Percentiles rank a stretch among this genome's conserved stretches.
phyloP scores from a whole-genome alignment of 2,113 vertebrate genomes.

The Cheirogaleus medius region DNA sequence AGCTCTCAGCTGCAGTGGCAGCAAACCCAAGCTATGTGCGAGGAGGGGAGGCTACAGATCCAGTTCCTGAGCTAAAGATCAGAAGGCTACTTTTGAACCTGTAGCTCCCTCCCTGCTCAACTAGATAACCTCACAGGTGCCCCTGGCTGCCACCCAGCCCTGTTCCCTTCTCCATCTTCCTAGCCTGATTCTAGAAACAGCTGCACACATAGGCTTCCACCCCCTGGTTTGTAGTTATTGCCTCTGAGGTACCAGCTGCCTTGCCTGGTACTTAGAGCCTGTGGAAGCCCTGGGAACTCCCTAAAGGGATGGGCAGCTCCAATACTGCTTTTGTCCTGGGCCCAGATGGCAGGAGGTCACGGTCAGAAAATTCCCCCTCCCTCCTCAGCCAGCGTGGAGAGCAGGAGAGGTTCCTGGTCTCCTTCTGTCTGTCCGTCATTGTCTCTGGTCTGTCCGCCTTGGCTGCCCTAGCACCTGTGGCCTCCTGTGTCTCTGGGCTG shows the following conservation, averaged over 20 bases:
- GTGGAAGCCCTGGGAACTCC: not conserved
- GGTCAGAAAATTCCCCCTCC: not conserved
- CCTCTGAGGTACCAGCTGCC: not conserved
- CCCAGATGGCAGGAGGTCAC: not conserved
- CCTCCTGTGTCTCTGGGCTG: conserved; percentile 63
- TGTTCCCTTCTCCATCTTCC: not conserved
- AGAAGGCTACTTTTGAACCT: not conserved
- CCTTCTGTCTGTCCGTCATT: conserved; percentile 54
- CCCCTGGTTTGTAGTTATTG: not conserved
- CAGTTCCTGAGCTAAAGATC: not conserved
- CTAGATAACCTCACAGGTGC: conserved; percentile 48
- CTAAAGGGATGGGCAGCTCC: not conserved
- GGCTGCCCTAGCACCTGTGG: conserved; percentile 68
- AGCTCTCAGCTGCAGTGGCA: not conserved
- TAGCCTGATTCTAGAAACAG: not conserved
- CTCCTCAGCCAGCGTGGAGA: not conserved
- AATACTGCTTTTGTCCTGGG: not conserved
- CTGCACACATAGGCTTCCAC: not conserved
- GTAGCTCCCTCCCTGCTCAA: not conserved
- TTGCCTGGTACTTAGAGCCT: not conserved
- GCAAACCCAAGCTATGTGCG: not conserved
- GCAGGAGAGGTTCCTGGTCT: conserved; percentile 45
- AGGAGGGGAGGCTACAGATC: not conserved
- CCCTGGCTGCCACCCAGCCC: conserved; percentile 61
- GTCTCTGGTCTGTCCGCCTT: conserved; percentile 59